Base-by-base conservation (phyloP, 2,113 vertebrate genomes). In the Jaculus jaculus region DNA sequence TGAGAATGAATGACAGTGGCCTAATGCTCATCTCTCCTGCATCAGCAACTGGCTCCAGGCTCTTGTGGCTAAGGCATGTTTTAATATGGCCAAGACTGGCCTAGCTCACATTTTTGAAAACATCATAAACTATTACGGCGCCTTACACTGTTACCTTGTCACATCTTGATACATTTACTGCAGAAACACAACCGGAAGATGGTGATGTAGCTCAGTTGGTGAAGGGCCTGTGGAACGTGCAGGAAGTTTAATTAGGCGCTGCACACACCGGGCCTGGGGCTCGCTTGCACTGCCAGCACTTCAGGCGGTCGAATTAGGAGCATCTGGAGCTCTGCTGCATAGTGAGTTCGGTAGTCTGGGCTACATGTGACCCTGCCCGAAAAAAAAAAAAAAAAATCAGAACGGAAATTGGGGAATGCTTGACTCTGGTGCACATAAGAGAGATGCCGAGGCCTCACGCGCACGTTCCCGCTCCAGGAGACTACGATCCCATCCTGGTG, bases 371-470 rank as follows among this genome's bases (percentile, higher is more conserved):
- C 13, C 28, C 39, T 23, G 39, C 15, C 66, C 10, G 37, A 20
- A 2, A 61, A 42, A 82, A 66, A 2, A 72, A 54, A 78, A 20
- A 2, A 61, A 42, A 82, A 66, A 2, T 77, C 61, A 78, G 37
- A 16, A 13, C 1, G 3, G 5, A 72, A 42, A 39, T 66, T 28
- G 2, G 42, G 65, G 63, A 16, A 34, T 3, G 2, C n/a, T 32
- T 4, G 13, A 20, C 0, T 10, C 5, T 11, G 1, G 4, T 11
- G 5, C n/a, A 20, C 0, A 1, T 0, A 1, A 1, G 42, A 72
- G 20, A 61, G 3, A 20, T 42, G 32, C 21, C 42, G 9, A 34
- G 39, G 9, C 3, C 18, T 47, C 42, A 42, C 20, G 6, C 2
- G 26, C 0, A 0, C 7, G 21, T 71, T 37, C 17, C 10, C 3